Evolutionary conservation across 2,113 vertebrate genomes (phyloP), one percentile per base, ranked within the genome.

Genomic region (Arenaria interpres): DNA sequence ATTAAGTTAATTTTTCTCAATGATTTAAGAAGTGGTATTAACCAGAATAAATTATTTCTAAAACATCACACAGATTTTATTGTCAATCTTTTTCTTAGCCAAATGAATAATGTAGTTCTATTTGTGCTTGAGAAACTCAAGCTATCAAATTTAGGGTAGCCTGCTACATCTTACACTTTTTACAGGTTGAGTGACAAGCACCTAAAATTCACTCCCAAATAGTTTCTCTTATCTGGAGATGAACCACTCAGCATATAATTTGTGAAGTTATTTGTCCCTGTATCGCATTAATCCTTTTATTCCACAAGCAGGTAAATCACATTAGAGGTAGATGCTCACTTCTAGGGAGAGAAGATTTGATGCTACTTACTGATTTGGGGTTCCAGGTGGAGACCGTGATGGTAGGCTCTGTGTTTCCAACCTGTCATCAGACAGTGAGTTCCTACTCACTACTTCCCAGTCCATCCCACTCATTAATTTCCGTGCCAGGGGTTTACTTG

Each of bases 321-420:
- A 72, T 60, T 18, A 82, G 81, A 67, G 46, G 22, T 1, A 73
- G 9, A n/a, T 17, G 56, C 32, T 8, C 13, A 45, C 9, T 81
- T 77, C 10, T 16, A 81, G 14, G 18, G 19, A 81, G 35, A 67
- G 35, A 62, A 78, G 59, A 54, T 50, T n/a, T 3, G 12, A 41
- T 22, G 56, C 41, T 84, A 99, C 99, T 99, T 98, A 99, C 99
- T 99, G 99, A 97, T 99, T 99, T 77, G 99, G 99, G 9, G 99
- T 99, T 87, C 99, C 99, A 50, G 99, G 99, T 27, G 99, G 99
- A 27, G 99, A 99, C 32, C 99, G 98, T n/a, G 99, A 99, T 8
- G 99, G 99, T 56, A 99, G 98, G 97, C 99, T 99, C 94, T 99
- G 99, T 35, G 99, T 99, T 98, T 99, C 99, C 98, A 99, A 97